Percentiles rank a stretch among this genome's conserved stretches.
Evolutionary conservation across 1,140 invertebrate species (phyloP).

Genomic region (Bombus picipes): DNA sequence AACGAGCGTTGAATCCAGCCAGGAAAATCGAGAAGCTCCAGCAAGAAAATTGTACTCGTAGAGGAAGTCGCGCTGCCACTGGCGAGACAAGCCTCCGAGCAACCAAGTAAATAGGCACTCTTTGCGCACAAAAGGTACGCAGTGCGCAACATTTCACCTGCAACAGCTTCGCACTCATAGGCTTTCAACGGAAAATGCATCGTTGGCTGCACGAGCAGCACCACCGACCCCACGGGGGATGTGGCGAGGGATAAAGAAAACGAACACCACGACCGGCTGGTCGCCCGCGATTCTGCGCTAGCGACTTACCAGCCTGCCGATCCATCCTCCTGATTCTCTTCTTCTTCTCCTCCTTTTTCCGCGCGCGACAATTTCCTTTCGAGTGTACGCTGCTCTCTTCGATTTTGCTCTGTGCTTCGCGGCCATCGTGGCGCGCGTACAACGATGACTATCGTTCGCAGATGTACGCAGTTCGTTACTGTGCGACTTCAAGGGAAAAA

Average conservation of each 20-base stretch:
- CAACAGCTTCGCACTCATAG: constrained; percentile 9
- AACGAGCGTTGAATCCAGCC: constrained; percentile 1
- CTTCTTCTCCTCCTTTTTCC: background rate
- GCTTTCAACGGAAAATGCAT: constrained; percentile 55
- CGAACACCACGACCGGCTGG: constrained; percentile 4
- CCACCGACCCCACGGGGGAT: background rate
- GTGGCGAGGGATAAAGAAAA: constrained; percentile 18
- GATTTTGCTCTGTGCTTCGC: background rate
- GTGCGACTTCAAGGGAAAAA: no score
- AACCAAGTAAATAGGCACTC: constrained; percentile 23
- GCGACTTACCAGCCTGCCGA: no score
- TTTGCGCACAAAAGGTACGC: constrained; percentile 30
- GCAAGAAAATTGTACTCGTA: constrained; percentile 33
- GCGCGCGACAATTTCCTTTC: constrained; percentile 11
- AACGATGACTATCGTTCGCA: background rate
- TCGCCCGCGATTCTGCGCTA: constrained; percentile 1
- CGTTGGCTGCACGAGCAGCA: background rate
- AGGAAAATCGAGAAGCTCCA: constrained; percentile 38
- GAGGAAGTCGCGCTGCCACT: constrained; percentile 32
- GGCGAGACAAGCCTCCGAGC: background rate
- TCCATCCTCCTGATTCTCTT: background rate
- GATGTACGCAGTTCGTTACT: background rate
- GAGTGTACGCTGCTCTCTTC: background rate
- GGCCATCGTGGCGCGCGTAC: background rate
- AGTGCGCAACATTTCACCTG: constrained; percentile 40